Conservation (phyloP, 2,113 vertebrate genomes). For the Corynorhinus townsendii region DNA sequence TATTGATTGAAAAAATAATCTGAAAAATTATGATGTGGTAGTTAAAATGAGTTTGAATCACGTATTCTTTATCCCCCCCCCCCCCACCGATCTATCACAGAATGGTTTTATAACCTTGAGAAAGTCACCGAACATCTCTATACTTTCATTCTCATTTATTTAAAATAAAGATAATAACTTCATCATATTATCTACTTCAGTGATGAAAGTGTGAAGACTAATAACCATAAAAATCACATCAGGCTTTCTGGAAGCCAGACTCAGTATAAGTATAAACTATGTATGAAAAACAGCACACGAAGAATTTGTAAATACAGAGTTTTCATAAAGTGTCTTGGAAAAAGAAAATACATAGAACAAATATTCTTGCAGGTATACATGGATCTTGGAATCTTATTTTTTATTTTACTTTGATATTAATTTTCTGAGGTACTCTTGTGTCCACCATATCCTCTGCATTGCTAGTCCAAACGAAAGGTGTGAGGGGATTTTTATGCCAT, state of each 20-base stretch:
- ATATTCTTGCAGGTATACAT: neutral
- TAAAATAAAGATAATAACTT: conserved; percentile 57
- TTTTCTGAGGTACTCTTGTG: neutral
- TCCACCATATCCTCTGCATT: neutral
- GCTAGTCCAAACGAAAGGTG: neutral
- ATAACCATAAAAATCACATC: conserved; percentile 37
- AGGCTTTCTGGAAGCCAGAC: neutral
- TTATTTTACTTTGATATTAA: neutral
- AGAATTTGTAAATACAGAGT: neutral
- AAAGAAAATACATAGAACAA: conserved; percentile 8
- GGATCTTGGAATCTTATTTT: no score
- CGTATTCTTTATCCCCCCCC: neutral
- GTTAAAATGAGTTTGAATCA: conserved; percentile 30
- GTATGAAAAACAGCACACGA: neutral
- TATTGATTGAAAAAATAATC: neutral
- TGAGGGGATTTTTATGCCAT: neutral
- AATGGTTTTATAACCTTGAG: conserved; percentile 50
- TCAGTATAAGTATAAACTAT: conserved; percentile 22
- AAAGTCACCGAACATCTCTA: conserved; percentile 22
- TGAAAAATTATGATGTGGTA: neutral
- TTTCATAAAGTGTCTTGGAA: neutral
- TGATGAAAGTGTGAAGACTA: conserved; percentile 47
- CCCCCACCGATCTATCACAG: neutral
- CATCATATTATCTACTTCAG: conserved; percentile 38
- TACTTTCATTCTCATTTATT: conserved; percentile 22